Conservation (phyloP, 2,113 vertebrate genomes). For the Xiphorhynchus elegans region DNA sequence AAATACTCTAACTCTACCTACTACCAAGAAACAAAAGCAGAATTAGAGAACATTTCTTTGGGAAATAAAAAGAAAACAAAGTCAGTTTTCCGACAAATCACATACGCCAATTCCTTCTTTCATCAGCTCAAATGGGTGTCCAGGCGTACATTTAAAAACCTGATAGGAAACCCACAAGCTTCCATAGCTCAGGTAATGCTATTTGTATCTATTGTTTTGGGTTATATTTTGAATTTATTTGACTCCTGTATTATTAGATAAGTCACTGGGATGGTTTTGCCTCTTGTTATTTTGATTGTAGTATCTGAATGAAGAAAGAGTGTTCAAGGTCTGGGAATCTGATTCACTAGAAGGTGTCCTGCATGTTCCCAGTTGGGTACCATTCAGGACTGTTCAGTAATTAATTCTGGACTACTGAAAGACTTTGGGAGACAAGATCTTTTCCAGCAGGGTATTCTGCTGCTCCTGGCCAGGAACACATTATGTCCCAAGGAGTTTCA, state of each 20-base stretch:
- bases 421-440: background rate
- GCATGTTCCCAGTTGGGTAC: background rate
- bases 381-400: background rate
- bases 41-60: constrained; percentile 75
- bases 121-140: constrained; percentile 92
- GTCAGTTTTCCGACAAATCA: constrained; percentile 69
- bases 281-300: background rate
- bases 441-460: background rate
- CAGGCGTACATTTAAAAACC: constrained; percentile 86
- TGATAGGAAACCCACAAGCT: constrained; percentile 89
- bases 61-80: constrained; percentile 51
- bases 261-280: background rate
- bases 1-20: constrained; percentile 75
- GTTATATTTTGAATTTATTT: background rate
- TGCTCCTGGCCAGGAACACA: background rate
- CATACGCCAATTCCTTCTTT: constrained; percentile 84
- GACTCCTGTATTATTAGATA: background rate
- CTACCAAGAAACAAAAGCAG: constrained; percentile 74
- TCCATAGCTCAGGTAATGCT: constrained; percentile 88
- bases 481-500: background rate
- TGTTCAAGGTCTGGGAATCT: background rate
- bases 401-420: background rate
- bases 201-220: background rate
- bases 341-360: background rate
- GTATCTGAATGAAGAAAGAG: background rate